Evolutionary conservation across 2,888 invertebrate species (phyloP).

Genomic region (Kryphioiulus occultus): DNA sequence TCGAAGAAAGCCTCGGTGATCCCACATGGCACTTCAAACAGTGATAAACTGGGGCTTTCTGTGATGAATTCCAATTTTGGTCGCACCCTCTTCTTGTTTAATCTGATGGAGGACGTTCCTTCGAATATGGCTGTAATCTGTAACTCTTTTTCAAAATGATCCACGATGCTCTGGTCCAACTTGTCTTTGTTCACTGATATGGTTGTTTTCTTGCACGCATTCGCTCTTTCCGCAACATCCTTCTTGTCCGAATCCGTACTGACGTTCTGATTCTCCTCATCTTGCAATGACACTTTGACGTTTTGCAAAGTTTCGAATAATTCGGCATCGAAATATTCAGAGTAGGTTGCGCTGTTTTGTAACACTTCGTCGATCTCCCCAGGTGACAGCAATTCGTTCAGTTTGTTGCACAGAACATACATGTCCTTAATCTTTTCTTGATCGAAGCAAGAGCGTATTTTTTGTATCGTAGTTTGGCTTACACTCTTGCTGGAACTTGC

Average conservation of each 20-base stretch:
- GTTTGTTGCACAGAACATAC: conserved; percentile 59
- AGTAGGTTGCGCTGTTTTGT: conserved; percentile 59
- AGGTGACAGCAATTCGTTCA: conserved; percentile 59
- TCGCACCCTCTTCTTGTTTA: not conserved
- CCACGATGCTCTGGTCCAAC: conserved; percentile 48
- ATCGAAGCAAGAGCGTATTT: conserved; percentile 43
- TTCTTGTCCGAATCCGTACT: not conserved
- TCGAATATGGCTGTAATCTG: conserved; percentile 47
- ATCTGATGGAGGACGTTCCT: conserved; percentile 32
- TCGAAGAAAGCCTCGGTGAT: conserved; percentile 42
- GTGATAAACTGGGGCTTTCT: not conserved
- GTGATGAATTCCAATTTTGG: not conserved
- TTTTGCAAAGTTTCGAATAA: not conserved
- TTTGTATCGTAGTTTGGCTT: not conserved
- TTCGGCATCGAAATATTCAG: conserved; percentile 55
- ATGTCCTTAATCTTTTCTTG: conserved; percentile 59
- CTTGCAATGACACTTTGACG: not conserved
- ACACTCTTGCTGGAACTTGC: not conserved
- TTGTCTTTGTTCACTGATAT: conserved; percentile 29
- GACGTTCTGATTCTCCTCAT: not conserved
- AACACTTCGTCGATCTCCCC: conserved; percentile 60
- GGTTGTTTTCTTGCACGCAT: conserved; percentile 28
- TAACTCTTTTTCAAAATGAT: conserved; percentile 49
- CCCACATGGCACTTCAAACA: conserved; percentile 16
- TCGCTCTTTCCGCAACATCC: not conserved